Evolutionary conservation across 2,888 invertebrate genomes (phyloP).

Genomic region (Epinotia ramella): DNA sequence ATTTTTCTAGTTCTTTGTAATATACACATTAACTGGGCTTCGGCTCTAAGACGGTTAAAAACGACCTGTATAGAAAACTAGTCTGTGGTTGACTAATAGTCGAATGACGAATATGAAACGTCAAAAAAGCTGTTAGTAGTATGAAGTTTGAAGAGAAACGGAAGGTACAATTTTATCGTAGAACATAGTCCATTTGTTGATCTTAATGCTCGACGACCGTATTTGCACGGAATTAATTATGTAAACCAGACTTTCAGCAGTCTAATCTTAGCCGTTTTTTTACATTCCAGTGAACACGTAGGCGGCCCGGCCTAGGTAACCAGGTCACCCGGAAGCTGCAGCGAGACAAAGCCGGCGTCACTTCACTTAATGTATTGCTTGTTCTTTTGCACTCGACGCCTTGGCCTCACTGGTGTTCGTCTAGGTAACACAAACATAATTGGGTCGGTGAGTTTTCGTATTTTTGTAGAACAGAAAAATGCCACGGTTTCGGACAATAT

Average conservation of each 20-base stretch:
- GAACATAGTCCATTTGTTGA: too few species aligned
- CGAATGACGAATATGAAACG: too few species aligned
- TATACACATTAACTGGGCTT: too few species aligned
- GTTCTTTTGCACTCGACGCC: constrained; percentile 46
- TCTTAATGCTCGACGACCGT: too few species aligned
- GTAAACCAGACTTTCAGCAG: not conserved
- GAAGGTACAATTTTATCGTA: too few species aligned
- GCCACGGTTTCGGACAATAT: not conserved
- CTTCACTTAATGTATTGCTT: constrained; percentile 64
- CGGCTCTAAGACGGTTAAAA: too few species aligned
- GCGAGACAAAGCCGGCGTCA: constrained; percentile 52
- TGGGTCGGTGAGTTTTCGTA: not conserved
- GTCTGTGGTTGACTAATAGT: too few species aligned
- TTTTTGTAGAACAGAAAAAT: not conserved
- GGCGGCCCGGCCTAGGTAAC: constrained; percentile 28
- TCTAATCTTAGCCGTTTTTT: not conserved
- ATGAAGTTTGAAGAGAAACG: too few species aligned
- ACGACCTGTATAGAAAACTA: too few species aligned
- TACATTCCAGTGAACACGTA: constrained; percentile 17
- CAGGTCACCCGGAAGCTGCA: constrained; percentile 56
- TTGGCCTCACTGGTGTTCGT: not conserved
- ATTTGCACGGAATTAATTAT: not conserved
- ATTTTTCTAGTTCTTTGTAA: too few species aligned
- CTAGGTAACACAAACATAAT: constrained; percentile 2
- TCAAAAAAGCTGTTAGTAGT: too few species aligned